Evolutionary conservation across 1,140 invertebrate genomes (phyloP).

Genomic region (Drosophila leontia): DNA sequence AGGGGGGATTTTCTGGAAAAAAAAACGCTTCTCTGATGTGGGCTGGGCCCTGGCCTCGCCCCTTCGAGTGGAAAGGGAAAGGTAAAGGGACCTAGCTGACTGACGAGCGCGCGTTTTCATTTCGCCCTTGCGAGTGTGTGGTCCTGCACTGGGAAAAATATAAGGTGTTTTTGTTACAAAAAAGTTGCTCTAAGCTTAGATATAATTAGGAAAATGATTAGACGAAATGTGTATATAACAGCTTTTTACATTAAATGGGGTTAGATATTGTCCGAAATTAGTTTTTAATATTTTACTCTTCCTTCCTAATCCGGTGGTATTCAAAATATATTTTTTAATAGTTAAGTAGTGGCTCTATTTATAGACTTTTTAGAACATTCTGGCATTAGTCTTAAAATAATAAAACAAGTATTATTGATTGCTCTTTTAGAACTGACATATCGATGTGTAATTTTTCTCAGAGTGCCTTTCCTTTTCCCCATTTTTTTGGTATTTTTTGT

Average conservation of each 20-base stretch:
- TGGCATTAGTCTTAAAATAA: no score
- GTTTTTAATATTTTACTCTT: no score
- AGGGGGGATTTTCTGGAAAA: slow-evolving; percentile 43
- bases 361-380: neutral
- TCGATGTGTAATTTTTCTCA: neutral
- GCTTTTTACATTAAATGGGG: neutral
- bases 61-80: slow-evolving; percentile 28
- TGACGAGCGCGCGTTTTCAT: slow-evolving; percentile 76
- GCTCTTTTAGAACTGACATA: neutral
- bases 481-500: slow-evolving; percentile 15
- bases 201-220: neutral
- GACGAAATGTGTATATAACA: neutral
- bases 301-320: neutral
- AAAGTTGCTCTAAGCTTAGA: no score
- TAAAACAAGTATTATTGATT: no score
- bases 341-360: neutral
- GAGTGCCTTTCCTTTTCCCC: slow-evolving; percentile 23
- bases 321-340: neutral
- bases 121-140: slow-evolving; percentile 26
- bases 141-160: slow-evolving; percentile 7
- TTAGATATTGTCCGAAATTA: no score
- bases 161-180: neutral
- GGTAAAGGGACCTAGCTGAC: slow-evolving; percentile 57
- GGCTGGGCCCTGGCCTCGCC: slow-evolving; percentile 54
- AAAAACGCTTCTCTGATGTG: slow-evolving; percentile 47